Conservation (phyloP, 1,140 invertebrate species). For the Drosophila sproati region DNA sequence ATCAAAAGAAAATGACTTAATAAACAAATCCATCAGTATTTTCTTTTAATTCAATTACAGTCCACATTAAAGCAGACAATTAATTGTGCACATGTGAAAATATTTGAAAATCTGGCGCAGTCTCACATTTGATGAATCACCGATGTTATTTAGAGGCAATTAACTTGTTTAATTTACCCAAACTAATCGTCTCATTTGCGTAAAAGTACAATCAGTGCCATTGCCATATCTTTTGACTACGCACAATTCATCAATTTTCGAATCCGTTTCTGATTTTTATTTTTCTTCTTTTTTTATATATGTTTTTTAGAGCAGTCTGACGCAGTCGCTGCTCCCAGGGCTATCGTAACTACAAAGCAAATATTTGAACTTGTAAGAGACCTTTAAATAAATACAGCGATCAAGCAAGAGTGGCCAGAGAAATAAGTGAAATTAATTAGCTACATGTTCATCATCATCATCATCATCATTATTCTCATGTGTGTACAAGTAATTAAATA, state of each 20-base stretch:
- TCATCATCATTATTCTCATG: background rate
- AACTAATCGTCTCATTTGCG: conserved; percentile 78
- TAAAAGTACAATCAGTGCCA: conserved; percentile 57
- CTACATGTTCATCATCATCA: conserved; percentile 43
- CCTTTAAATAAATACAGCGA: conserved; percentile 56
- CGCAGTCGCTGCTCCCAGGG: conserved; percentile 29
- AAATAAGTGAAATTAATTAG: conserved; percentile 78
- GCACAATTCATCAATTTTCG: conserved; percentile 61
- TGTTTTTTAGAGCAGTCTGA: conserved; percentile 35
- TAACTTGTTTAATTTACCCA: conserved; percentile 67
- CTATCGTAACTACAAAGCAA: conserved; percentile 74
- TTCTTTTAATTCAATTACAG: background rate
- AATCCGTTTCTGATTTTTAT: conserved; percentile 26
- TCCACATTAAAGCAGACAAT: background rate
- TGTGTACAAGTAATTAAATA: conserved; percentile 71
- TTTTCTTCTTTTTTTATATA: conserved; percentile 7
- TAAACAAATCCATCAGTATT: background rate
- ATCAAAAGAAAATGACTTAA: too few relatives aligned
- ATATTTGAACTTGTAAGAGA: conserved; percentile 76
- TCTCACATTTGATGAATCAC: conserved; percentile 2
- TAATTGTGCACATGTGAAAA: background rate
- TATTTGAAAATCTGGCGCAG: conserved; percentile 16
- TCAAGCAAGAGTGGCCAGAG: conserved; percentile 51
- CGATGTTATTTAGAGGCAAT: conserved; percentile 50
- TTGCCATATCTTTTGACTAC: conserved; percentile 35